These are phyloP conservation scores for Calypte anna DNA, from an alignment of 2,113 vertebrate genomes.

Conservation along the genomic window DNA sequence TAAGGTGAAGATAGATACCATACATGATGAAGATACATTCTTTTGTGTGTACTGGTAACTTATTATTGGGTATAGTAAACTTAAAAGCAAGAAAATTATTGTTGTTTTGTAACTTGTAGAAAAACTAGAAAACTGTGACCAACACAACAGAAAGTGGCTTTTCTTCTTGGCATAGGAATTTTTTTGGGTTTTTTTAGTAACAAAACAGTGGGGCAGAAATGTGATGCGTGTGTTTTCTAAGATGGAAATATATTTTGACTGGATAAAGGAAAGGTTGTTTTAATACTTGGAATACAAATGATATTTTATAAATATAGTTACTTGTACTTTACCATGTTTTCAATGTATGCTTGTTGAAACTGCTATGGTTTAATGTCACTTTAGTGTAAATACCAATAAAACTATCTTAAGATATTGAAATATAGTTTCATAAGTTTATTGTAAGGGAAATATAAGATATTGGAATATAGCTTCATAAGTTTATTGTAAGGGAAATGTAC, in stretches of 20 bases:
- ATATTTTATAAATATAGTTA: neutral
- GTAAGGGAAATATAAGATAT: neutral
- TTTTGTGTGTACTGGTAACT: neutral
- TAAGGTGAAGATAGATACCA: neutral
- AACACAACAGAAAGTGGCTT: neutral
- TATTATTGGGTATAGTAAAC: neutral
- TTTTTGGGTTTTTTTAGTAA: neutral
- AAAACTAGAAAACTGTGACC: neutral
- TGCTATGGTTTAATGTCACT: neutral
- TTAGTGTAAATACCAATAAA: neutral
- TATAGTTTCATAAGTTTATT: neutral
- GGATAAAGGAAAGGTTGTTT: neutral
- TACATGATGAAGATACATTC: neutral
- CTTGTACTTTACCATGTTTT: neutral
- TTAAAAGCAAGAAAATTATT: neutral
- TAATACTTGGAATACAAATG: neutral
- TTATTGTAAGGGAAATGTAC: neutral
- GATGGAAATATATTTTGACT: neutral
- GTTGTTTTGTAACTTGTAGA: neutral
- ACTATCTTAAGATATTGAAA: neutral
- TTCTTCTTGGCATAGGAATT: neutral
- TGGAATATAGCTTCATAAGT: neutral
- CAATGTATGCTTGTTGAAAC: neutral
- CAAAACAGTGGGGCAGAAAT: neutral
- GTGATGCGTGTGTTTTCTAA: neutral